phyloP scores from a whole-genome alignment of 2,113 vertebrate species.

The Scytalopus superciliaris region DNA sequence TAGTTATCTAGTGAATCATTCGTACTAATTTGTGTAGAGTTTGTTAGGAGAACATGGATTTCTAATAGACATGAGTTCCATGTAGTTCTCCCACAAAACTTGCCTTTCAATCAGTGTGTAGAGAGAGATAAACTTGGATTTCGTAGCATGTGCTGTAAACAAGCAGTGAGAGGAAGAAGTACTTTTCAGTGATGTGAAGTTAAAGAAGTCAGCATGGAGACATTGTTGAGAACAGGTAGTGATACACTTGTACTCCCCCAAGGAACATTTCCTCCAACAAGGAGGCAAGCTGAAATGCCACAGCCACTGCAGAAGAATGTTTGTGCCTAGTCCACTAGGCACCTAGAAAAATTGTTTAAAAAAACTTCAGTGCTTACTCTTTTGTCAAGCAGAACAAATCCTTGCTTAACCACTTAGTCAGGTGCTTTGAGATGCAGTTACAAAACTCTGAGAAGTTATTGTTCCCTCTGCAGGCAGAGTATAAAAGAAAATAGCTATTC shows the following conservation, averaged over 20 bases:
- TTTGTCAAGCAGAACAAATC: not conserved
- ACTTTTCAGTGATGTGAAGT: not conserved
- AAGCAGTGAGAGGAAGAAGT: not conserved
- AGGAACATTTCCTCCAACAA: not conserved
- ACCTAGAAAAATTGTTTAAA: not conserved
- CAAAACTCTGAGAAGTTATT: not conserved
- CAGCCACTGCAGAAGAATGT: not conserved
- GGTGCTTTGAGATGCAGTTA: not conserved
- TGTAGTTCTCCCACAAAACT: not conserved
- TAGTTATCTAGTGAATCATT: not conserved
- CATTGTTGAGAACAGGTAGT: not conserved
- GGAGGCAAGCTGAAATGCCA: not conserved
- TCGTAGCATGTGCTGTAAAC: not conserved
- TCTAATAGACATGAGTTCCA: not conserved
- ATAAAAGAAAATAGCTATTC: not conserved
- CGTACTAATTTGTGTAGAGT: not conserved
- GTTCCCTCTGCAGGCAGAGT: not conserved
- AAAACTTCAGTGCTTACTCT: not conserved
- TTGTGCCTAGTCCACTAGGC: not conserved
- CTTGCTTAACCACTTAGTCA: not conserved
- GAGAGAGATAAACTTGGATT: not conserved
- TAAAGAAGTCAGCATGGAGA: not conserved
- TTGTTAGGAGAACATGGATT: not conserved
- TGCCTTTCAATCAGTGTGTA: not conserved
- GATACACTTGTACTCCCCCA: not conserved